Evolutionary conservation across 2,113 vertebrate genomes (phyloP), one percentile per base, ranked within the genome.

Genomic region (Erinaceus europaeus): DNA sequence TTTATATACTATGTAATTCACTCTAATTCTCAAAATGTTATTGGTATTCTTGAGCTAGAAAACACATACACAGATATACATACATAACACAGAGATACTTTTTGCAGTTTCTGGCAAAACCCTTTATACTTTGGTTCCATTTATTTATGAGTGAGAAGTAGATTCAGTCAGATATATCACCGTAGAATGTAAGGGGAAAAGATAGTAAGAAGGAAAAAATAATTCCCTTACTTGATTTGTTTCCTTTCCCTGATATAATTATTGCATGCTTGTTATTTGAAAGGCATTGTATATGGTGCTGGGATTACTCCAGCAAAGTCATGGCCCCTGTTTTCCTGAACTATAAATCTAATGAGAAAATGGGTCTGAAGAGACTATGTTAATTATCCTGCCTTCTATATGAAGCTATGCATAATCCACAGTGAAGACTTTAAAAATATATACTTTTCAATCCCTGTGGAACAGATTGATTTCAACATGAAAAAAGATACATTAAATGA

Each of bases 301-400:
- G 11, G 69, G 38, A 61, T 89, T 75, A 84, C 40, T 89, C 21
- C 59, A 72, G 59, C 20, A 82, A 93, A 91, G 46, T 10, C 34
- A 32, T 27, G 53, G 27, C 11, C 29, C 40, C 40, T 83, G 21
- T 34, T 90, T 65, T 68, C 61, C 59, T 52, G 44, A 50, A n/a
- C 57, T 78, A 10, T 61, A 55, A 32, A 5, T 76, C 50, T 88
- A 88, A 83, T 72, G 64, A 88, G 90, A 81, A 82, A 84, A 90
- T 61, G 20, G 17, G 14, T 62, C 57, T 92, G 62, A 84, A 67
- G 25, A 67, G 46, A 81, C 73, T 74, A 55, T 74, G 62, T 88
- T 85, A 86, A 61, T 62, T 50, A 15, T 80, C n/a, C 46, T 46
- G 67, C 40, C 36, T 8, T 71, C 6, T 65, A 64, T 79, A 68